A percentile compares a stretch with the other conserved stretches of the same genome.
Conservation (phyloP, 2,113 vertebrate species). For the Excalfactoria chinensis region DNA sequence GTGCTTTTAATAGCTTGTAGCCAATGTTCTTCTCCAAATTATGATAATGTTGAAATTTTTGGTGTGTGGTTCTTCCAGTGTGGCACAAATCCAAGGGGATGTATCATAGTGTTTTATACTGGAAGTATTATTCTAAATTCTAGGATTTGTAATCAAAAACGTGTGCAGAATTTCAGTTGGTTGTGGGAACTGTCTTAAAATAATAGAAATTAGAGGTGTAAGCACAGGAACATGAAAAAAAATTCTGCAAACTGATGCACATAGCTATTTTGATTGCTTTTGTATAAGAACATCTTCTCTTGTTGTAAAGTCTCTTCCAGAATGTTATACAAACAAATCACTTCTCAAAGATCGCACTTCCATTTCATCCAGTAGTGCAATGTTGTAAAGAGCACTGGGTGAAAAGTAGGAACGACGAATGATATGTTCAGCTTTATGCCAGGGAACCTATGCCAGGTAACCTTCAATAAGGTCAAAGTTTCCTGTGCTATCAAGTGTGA, state of each 20-base stretch:
- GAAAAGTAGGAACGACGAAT: background rate
- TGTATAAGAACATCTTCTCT: background rate
- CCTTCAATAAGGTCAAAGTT: background rate
- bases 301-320: background rate
- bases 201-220: background rate
- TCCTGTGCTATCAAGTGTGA: background rate
- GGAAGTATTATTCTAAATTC: background rate
- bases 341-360: background rate
- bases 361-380: background rate
- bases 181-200: background rate
- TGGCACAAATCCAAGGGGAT: background rate
- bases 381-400: background rate
- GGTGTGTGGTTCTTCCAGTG: background rate
- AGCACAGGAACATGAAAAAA: fast-evolving
- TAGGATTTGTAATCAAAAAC: background rate
- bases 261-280: background rate
- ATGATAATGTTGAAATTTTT: background rate
- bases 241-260: background rate
- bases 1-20: background rate
- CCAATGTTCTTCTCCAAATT: background rate
- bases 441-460: background rate
- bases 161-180: background rate
- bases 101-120: background rate
- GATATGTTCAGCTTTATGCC: background rate
- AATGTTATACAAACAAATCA: background rate